Conservation (phyloP, 2,888 invertebrate species). For the Cerastis leucographa region DNA sequence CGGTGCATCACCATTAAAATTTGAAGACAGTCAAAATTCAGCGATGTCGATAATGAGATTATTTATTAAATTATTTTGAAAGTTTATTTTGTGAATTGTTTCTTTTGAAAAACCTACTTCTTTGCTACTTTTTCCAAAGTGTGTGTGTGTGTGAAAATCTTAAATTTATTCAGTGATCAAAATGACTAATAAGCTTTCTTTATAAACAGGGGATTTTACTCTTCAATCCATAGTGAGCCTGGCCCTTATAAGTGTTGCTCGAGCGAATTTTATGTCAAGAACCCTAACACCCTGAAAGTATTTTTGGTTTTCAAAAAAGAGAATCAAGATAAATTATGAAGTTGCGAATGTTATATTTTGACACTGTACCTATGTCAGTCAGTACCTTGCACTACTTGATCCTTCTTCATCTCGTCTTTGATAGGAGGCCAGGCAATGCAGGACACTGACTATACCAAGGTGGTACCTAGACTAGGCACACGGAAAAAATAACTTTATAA, state of each 20-base stretch:
- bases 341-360: not conserved
- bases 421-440: not conserved
- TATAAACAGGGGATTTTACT: not conserved
- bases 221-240: not conserved
- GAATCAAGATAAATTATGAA: not conserved
- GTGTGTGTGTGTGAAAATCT: not conserved
- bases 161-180: not conserved
- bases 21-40: conserved; percentile 12
- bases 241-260: not conserved
- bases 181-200: not conserved
- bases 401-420: not conserved
- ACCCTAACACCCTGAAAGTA: not conserved
- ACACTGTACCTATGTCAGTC: not conserved
- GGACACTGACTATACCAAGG: not conserved
- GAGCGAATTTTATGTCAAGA: not conserved
- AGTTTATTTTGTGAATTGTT: conserved; percentile 2
- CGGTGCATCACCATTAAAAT: conserved; percentile 83
- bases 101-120: not conserved
- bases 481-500: conserved; percentile 15
- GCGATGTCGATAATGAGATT: conserved; percentile 35
- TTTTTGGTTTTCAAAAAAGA: not conserved
- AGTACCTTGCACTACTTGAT: not conserved
- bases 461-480: not conserved
- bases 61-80: conserved; percentile 56
- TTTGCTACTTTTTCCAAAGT: not conserved